Evolutionary conservation across 2,888 invertebrate species (phyloP).

Genomic region (Vesta saturnalis): DNA sequence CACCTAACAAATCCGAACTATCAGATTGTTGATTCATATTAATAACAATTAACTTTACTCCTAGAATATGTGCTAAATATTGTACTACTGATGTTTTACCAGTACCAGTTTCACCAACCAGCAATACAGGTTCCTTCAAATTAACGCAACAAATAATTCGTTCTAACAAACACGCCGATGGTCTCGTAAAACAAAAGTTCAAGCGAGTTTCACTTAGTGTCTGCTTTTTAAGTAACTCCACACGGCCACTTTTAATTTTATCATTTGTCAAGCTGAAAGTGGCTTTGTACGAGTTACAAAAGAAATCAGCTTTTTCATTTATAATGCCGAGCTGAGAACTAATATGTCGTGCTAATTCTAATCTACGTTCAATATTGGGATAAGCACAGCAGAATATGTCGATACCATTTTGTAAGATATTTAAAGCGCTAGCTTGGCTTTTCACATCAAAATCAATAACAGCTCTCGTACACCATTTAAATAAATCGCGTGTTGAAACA

Average conservation of each 20-base stretch:
- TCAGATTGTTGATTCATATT: conserved; percentile 99
- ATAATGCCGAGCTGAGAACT: conserved; percentile 85
- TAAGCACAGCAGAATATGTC: conserved; percentile 91
- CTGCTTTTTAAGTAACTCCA: conserved; percentile 58
- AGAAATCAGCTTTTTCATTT: conserved; percentile 83
- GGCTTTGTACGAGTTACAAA: conserved; percentile 82
- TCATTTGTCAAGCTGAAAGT: conserved; percentile 69
- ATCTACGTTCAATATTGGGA: conserved; percentile 70
- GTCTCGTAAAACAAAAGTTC: conserved; percentile 85
- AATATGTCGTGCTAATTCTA: conserved; percentile 76
- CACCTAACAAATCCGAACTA: conserved; percentile 94
- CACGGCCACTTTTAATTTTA: conserved; percentile 78
- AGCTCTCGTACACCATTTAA: conserved; percentile 90
- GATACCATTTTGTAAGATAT: conserved; percentile 86
- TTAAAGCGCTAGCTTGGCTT: conserved; percentile 73
- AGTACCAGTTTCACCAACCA: conserved; percentile 98
- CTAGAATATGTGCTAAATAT: conserved; percentile 84
- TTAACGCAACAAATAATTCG: conserved; percentile 85
- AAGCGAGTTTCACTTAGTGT: conserved; percentile 45
- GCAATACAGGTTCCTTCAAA: conserved; percentile 87
- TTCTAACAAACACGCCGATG: conserved; percentile 85
- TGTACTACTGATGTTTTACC: conserved; percentile 98
- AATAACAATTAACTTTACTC: conserved; percentile 89
- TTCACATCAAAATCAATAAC: conserved; percentile 78
- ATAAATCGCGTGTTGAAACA: conserved; percentile 86